Evolutionary conservation across 2,113 vertebrate species (phyloP), one percentile per base, ranked within the genome.

Genomic region (Entosphenus tridentatus): DNA sequence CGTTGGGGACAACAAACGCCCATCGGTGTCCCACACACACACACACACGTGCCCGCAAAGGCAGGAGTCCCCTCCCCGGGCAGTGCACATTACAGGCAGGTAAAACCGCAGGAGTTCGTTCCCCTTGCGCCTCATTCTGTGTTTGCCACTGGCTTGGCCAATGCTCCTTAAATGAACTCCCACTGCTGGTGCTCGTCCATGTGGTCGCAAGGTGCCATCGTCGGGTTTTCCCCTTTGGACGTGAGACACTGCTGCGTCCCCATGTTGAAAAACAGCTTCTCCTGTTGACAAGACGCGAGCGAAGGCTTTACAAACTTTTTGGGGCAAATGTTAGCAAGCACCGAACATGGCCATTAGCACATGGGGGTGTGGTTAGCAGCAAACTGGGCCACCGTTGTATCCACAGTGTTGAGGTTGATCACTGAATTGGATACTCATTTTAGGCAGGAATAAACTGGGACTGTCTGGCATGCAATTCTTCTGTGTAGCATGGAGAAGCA

Each of bases 151-250:
- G 39, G 39, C 39, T 39, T 39, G 39, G 39, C 39, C 39, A 39
- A 39, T 39, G 39, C 39, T 39, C 39, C 39, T 65, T 65, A 65
- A 11, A 65, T 65, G 62, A 95, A 86, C 59, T 78, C 68, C 90
- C 90, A 95, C 65, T 78, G 82, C 76, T 93, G 89, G 74, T 77
- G 73, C 21, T 75, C 56, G 73, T 93, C 84, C 1, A 68, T 71
- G 39, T 71, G 57, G 59, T 86, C 72, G 67, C 91, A 96, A 59
- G 73, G 16, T 13, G 73, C 79, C 74, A 87, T 82, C 3, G 76
- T 69, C 12, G 88, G 75, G 57, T 81, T 75, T n/a, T 73, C 75
- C 56, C 74, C 80, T 57, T 75, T 78, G 0, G 86, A 72, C 0
- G 76, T 77, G 76, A 96, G 74, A 70, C 92, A 96, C 70, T 72